Conservation (phyloP, 64 coral and sea anemone genomes). For the Actinia tenebrosa region DNA sequence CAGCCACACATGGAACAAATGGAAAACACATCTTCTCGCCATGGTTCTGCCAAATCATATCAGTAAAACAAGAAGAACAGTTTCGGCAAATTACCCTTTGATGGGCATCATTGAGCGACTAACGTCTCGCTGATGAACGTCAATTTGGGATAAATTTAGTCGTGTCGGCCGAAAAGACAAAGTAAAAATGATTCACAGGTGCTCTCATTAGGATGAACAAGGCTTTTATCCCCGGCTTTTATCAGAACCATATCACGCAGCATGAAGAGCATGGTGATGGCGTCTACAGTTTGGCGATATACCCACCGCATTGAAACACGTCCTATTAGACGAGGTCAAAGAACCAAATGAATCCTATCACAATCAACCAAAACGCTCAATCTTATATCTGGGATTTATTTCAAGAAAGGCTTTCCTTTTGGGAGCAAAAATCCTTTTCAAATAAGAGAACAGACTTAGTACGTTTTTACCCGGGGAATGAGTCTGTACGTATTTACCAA, state of each 20-base stretch:
- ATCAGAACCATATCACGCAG: neutral
- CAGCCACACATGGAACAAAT: neutral
- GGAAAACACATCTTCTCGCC: neutral
- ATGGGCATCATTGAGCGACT: neutral
- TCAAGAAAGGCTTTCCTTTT: neutral
- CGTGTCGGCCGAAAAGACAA: neutral
- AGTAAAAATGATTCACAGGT: constrained; percentile 1
- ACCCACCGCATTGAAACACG: constrained; percentile 11
- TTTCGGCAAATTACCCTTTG: neutral
- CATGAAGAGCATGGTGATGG: neutral
- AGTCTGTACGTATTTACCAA: neutral
- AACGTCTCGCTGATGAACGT: neutral
- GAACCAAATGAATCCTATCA: neutral
- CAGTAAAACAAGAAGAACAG: neutral
- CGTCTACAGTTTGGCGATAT: neutral
- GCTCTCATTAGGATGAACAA: neutral
- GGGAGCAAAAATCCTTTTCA: neutral
- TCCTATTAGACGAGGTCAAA: constrained; percentile 15
- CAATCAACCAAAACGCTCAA: neutral
- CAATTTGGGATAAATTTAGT: constrained; percentile 15
- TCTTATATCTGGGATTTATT: neutral
- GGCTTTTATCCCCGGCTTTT: neutral
- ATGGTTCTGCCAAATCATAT: neutral
- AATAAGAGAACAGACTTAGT: neutral
- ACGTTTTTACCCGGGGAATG: neutral